Evolutionary conservation across 2,113 vertebrate species (phyloP).

Genomic region (Spea multiplicata): DNA sequence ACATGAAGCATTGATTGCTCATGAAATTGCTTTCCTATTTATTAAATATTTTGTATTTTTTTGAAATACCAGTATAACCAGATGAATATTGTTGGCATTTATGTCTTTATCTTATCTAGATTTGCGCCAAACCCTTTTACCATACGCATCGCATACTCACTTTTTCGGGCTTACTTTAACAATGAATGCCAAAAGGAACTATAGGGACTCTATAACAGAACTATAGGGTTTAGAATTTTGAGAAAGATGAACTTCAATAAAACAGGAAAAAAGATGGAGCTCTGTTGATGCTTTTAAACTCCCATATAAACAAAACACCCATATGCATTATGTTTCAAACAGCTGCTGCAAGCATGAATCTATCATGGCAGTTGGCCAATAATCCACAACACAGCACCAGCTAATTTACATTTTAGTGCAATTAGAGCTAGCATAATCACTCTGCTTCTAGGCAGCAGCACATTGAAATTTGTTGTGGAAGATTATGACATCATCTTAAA

Average conservation of each 20-base stretch:
- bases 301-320: slow-evolving; percentile 56
- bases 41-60: too few relatives aligned
- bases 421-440: slow-evolving; percentile 71
- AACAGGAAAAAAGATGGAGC: slow-evolving; percentile 42
- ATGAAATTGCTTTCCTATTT: too few relatives aligned
- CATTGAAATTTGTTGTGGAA: slow-evolving; percentile 67
- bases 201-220: slow-evolving; percentile 13
- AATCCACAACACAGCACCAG: slow-evolving; percentile 60
- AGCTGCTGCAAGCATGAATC: slow-evolving; percentile 57
- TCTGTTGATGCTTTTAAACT: slow-evolving; percentile 50
- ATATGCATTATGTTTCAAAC: slow-evolving; percentile 59
- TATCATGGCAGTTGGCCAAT: slow-evolving; percentile 62
- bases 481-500: slow-evolving; percentile 76
- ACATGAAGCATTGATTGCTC: too few relatives aligned
- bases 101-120: too few relatives aligned
- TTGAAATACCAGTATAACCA: too few relatives aligned
- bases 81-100: too few relatives aligned
- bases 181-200: slow-evolving; percentile 12
- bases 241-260: slow-evolving; percentile 46
- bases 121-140: too few relatives aligned
- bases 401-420: slow-evolving; percentile 75
- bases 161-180: not conserved
- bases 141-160: too few relatives aligned
- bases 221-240: slow-evolving; percentile 1
- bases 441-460: slow-evolving; percentile 72